phyloP scores from a whole-genome alignment of 2,113 vertebrate species.

The Zonotrichia leucophrys region DNA sequence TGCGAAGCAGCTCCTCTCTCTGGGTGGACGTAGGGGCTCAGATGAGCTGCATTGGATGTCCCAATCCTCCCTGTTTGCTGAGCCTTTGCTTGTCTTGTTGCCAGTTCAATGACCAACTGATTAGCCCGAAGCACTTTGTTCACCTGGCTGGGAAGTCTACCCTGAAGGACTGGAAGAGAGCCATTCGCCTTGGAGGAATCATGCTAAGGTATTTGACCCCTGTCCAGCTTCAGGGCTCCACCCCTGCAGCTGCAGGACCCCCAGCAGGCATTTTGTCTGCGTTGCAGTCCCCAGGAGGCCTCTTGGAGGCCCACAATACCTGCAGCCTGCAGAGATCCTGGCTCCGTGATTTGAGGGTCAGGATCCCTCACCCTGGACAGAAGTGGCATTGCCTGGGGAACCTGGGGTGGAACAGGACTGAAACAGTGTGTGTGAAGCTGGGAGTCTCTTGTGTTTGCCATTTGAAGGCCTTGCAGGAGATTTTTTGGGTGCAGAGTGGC shows the following conservation, averaged over 20 bases:
- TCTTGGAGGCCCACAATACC: neutral
- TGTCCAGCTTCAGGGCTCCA: neutral
- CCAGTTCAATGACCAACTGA: constrained; percentile 93
- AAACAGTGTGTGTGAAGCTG: neutral
- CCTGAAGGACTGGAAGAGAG: constrained; percentile 95
- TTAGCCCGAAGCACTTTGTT: constrained; percentile 95
- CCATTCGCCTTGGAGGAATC: constrained; percentile 92
- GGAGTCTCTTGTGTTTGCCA: neutral
- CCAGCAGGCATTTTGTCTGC: neutral
- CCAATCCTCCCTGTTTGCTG: neutral
- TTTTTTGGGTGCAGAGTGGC: neutral
- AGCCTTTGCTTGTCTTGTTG: neutral
- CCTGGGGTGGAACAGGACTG: neutral
- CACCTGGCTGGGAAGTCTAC: constrained; percentile 94
- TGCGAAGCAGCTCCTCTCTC: neutral
- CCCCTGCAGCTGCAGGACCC: neutral
- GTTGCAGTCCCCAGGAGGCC: neutral
- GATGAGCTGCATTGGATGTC: neutral
- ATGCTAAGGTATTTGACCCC: constrained; percentile 87
- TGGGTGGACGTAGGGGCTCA: neutral
- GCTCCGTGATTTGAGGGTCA: neutral
- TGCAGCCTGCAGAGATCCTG: neutral
- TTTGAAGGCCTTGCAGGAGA: neutral
- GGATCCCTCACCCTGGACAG: neutral
- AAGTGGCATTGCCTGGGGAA: neutral